Percentiles rank a stretch among this genome's conserved stretches.
Conservation (phyloP, 2,797 vertebrate species). For the Adrianichthys oophorus region DNA sequence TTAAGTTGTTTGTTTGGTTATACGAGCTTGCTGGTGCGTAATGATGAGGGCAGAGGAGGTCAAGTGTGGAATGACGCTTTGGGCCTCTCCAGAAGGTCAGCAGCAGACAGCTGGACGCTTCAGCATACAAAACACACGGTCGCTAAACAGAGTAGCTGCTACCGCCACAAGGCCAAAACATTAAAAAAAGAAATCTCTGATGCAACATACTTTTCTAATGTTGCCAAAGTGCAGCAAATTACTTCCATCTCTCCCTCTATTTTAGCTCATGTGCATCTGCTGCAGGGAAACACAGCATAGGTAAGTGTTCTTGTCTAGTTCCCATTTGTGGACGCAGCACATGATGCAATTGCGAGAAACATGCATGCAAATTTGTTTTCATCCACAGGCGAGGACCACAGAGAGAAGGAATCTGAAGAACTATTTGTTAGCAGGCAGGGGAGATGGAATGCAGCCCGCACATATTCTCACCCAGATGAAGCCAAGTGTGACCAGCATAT, state of each 20-base stretch:
- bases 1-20: slow-evolving; percentile 47
- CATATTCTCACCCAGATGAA: slow-evolving; percentile 83
- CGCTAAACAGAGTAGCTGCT: slow-evolving; percentile 16
- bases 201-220: slow-evolving; percentile 12
- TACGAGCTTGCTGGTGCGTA: slow-evolving; percentile 34
- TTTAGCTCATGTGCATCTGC: slow-evolving; percentile 80
- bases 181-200: slow-evolving; percentile 7
- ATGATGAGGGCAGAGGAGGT: slow-evolving; percentile 24
- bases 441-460: slow-evolving; percentile 66
- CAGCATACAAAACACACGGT: slow-evolving; percentile 10
- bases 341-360: slow-evolving; percentile 60
- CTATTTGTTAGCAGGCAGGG: slow-evolving; percentile 70
- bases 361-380: slow-evolving; percentile 38
- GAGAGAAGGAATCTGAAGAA: slow-evolving; percentile 73
- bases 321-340: slow-evolving; percentile 19
- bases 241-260: slow-evolving; percentile 43
- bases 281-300: slow-evolving; percentile 73
- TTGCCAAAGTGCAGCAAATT: slow-evolving; percentile 4
- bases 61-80: slow-evolving; percentile 35
- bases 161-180: slow-evolving; percentile 15
- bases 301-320: slow-evolving; percentile 75
- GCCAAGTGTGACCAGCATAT: slow-evolving; percentile 91
- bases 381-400: slow-evolving; percentile 62
- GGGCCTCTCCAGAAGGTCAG: slow-evolving; percentile 28
- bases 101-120: slow-evolving; percentile 23